Base-by-base conservation (phyloP, 2,888 invertebrate species). In the Mystacides longicornis region DNA sequence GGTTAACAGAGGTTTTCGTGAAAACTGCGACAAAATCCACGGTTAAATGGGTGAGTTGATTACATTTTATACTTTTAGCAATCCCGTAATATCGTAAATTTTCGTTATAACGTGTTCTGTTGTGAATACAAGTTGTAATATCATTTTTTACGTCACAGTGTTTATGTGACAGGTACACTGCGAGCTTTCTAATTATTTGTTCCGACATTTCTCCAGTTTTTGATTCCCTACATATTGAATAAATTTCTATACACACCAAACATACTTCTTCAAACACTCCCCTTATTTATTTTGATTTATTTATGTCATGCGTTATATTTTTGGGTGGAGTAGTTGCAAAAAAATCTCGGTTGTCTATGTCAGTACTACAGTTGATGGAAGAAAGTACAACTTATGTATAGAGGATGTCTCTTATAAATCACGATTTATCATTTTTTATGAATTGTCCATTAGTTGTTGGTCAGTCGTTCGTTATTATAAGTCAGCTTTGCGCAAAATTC, bases 101-200 rank as follows among this genome's bases (percentile, higher is more conserved):
- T 19, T 3, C 16, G 9, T 19, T 45, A 21, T 5, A 21, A 65
- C 68, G 71, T 71, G 66, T 66, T 65, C 49, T 37, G 48, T 23
- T 7, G 16, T n/a, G 14, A 7, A 37, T 14, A 52, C 27, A 31
- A 50, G 71, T 69, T 70, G 69, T 73, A 73, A 57, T 54, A 51
- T 54, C 57, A 52, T 49, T 21, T 48, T 57, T 74, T 74, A 71
- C 70, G 71, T 69, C 68, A 66, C 72, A 73, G 74, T 77, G 77
- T 77, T 77, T 77, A 77, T 76, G 72, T 77, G 76, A 75, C 74
- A 75, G 75, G 55, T 55, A 74, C 72, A 48, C 54, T 21, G 71
- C 73, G 74, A 75, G 76, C 76, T 77, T 77, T 77, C 76, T 77
- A 76, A 52, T 57, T 54, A 54, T 57, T 57, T 57, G 57, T 51